Evolutionary conservation across 2,888 invertebrate species (phyloP), one percentile per base, ranked within the genome.

Genomic region (Lymantria dispar): DNA sequence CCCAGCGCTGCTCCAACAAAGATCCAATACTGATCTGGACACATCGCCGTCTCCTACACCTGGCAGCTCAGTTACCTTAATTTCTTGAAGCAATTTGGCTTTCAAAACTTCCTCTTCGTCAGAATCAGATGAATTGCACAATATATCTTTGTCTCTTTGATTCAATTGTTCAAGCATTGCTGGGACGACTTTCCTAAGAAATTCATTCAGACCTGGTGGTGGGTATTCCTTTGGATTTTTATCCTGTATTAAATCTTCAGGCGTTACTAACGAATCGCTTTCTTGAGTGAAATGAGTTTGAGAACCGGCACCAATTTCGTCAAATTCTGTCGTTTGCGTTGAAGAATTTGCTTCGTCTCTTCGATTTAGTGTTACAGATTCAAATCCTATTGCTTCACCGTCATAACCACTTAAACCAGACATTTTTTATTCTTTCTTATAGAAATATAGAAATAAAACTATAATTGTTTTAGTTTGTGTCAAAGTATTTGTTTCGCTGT

Each of bases 371-470:
- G 65, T 62, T 0, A 86, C 57, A 0, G 87, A 83, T 1, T 87
- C 83, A 33, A 88, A 91, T 0, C 90, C 90, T 0, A 84, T 62
- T 0, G 70, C 82, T 54, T 89, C 90, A 44, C 86, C 81, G 42
- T 90, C 90, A 42, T 75, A 91, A 0, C 88, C 88, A 48, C 87
- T 87, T 30, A 91, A 54, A 13, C 68, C 64, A 1, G 85, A 83
- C 88, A 89, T 87, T 61, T 14, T 40, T 14, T 40, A 38, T 38
- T 38, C 12, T 12, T 9, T 36, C 36, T 22, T n/a, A n/a, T n/a
- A 22, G 2, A 7, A 33, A 33, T 33, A 10, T 33, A 33, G 2
- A 10, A 10, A 1, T n/a, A n/a, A 1, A 33, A 8, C 8, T 38
- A n/a, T 38, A n/a, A 12, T 7, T 31, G 33, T 31, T 37, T 31